phyloP scores from a whole-genome alignment of 2,797 vertebrate species.

The Melanotaenia parkinsoni region DNA sequence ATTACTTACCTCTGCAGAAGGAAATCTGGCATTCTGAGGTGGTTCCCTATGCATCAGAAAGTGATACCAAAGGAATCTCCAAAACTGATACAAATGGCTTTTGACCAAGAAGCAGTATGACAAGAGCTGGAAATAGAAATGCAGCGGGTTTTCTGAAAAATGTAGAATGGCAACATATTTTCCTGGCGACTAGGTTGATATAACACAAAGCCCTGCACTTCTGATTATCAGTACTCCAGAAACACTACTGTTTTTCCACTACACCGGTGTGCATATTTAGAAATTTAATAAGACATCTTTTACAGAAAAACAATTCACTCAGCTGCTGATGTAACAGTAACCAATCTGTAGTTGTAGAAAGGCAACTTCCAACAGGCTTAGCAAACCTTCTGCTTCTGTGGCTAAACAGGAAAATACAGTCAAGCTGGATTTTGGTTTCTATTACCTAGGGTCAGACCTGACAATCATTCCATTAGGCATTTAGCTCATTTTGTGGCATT shows the following conservation, averaged over 20 bases:
- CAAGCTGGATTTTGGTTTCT: constrained; percentile 12
- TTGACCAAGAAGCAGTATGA: neutral
- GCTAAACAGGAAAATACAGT: constrained; percentile 11
- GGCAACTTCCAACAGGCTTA: constrained; percentile 5
- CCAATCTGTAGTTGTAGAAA: neutral
- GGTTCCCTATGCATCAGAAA: neutral
- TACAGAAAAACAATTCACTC: constrained; percentile 9
- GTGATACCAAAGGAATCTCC: neutral
- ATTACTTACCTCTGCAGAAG: neutral
- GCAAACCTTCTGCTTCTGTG: neutral
- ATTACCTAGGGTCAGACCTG: neutral
- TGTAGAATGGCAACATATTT: neutral
- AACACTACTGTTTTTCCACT: constrained; percentile 20
- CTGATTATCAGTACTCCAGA: neutral
- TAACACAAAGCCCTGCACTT: neutral
- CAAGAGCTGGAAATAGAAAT: neutral
- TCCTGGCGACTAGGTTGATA: neutral
- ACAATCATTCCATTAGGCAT: constrained; percentile 26
- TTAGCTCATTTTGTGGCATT: constrained; percentile 10
- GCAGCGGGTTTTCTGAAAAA: neutral
- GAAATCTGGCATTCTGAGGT: neutral
- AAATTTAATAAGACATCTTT: constrained; percentile 5
- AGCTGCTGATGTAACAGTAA: constrained; percentile 16
- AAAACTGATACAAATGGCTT: neutral
- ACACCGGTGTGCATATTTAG: constrained; percentile 11